phyloP scores from a whole-genome alignment of 2,888 invertebrate genomes.

The Oxycera nigricornis region DNA sequence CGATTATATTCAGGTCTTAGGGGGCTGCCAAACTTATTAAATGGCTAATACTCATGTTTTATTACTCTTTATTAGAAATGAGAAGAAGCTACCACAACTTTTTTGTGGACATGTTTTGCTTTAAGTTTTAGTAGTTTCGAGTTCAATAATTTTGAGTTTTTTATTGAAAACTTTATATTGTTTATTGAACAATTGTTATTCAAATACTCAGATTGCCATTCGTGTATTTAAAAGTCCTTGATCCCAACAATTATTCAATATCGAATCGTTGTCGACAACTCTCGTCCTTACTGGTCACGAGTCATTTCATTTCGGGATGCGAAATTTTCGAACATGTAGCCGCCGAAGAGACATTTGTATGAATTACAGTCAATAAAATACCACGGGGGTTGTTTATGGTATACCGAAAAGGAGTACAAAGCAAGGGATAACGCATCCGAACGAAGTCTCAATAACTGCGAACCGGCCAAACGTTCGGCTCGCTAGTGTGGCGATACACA shows the following conservation, averaged over 20 bases:
- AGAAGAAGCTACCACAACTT: too few species aligned
- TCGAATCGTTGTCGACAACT: too few species aligned
- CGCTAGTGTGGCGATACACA: neutral
- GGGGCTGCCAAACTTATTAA: neutral
- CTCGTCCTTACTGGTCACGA: conserved; percentile 26
- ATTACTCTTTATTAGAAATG: neutral
- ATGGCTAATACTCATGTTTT: too few species aligned
- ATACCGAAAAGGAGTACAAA: conserved; percentile 45
- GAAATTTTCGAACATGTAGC: conserved; percentile 35
- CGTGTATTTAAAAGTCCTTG: too few species aligned
- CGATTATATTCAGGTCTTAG: neutral
- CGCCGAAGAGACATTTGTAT: conserved; percentile 46
- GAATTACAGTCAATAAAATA: conserved; percentile 48
- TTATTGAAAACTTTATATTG: too few species aligned
- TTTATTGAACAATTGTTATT: too few species aligned
- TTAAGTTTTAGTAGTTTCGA: too few species aligned
- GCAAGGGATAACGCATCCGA: conserved; percentile 43
- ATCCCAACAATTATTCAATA: too few species aligned
- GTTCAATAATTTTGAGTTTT: too few species aligned
- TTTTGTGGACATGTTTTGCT: too few species aligned
- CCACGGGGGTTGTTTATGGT: conserved; percentile 48
- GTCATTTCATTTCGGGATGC: conserved; percentile 43
- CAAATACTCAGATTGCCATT: too few species aligned
- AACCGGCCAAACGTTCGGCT: conserved; percentile 16
- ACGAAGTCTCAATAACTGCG: conserved; percentile 3